Evolutionary conservation across 2,797 vertebrate species (phyloP).

Genomic region (Tragelaphus eurycerus): DNA sequence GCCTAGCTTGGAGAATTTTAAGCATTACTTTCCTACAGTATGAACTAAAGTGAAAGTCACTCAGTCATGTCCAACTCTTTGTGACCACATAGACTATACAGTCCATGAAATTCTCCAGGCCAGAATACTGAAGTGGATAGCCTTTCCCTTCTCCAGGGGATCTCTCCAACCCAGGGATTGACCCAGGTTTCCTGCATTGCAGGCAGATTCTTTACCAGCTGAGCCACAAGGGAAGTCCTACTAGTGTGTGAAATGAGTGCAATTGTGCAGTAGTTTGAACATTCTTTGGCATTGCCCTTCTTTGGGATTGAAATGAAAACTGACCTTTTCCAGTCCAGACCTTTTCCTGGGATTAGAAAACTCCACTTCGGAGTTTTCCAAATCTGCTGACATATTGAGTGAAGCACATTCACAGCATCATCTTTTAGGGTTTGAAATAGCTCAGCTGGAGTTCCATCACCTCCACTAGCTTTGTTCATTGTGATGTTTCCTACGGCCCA

Average conservation of each 20-base stretch:
- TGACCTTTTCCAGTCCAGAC: not conserved
- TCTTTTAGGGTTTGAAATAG: not conserved
- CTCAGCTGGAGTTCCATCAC: not conserved
- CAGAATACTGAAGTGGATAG: not conserved
- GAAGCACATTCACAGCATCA: not conserved
- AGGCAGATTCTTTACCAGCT: not conserved
- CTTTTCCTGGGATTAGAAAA: not conserved
- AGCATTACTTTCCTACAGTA: not conserved
- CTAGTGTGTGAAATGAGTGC: not conserved
- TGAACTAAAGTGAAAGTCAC: not conserved
- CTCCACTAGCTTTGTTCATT: not conserved
- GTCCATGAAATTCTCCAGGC: not conserved
- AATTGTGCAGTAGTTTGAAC: not conserved
- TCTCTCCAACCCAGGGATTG: not conserved
- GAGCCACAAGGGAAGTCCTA: not conserved
- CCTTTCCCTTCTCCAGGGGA: not conserved
- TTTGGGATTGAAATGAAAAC: not conserved
- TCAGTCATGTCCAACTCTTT: not conserved
- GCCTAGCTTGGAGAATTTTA: not conserved
- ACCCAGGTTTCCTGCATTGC: not conserved
- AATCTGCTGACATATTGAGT: not conserved
- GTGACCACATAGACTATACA: not conserved
- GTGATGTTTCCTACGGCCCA: not conserved
- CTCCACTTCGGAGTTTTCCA: not conserved
- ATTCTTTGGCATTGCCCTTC: not conserved